Evolutionary conservation across 2,888 invertebrate species (phyloP).

Genomic region (Platerodrilus igneus): DNA sequence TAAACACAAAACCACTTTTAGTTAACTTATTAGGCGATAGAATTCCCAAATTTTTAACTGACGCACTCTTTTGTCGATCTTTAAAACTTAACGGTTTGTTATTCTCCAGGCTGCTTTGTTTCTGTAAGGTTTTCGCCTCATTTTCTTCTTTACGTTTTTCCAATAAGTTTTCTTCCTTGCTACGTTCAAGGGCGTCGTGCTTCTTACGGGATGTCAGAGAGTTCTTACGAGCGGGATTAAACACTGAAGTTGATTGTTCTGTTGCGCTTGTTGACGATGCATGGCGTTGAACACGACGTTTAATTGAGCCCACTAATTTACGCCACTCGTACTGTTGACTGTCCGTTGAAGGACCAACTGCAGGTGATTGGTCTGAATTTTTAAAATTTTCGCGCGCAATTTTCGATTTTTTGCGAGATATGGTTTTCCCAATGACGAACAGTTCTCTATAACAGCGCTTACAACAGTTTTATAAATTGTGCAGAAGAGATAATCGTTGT

Average conservation of each 20-base stretch:
- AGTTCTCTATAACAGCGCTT: too few relatives aligned
- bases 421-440: conserved; percentile 44
- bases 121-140: conserved; percentile 13
- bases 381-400: conserved; percentile 43
- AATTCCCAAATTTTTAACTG: conserved; percentile 37
- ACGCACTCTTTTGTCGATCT: conserved; percentile 40
- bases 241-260: conserved; percentile 17
- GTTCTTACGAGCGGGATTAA: conserved; percentile 39
- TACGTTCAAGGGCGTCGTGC: conserved; percentile 36
- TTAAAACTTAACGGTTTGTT: conserved; percentile 42
- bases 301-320: conserved; percentile 48
- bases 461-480: too few relatives aligned
- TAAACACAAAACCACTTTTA: conserved; percentile 27
- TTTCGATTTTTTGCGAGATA: conserved; percentile 38
- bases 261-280: conserved; percentile 35
- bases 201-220: conserved; percentile 45
- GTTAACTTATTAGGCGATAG: conserved; percentile 29
- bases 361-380: conserved; percentile 39
- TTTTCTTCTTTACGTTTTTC: conserved; percentile 34
- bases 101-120: conserved; percentile 41
- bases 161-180: too few relatives aligned
- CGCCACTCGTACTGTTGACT: conserved; percentile 46
- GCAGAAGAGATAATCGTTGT: too few relatives aligned
- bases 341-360: conserved; percentile 24
- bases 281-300: conserved; percentile 47